These are phyloP conservation scores for Cotesia chilonis DNA, from an alignment of 1,140 invertebrate genomes.

Conservation along the genomic window DNA sequence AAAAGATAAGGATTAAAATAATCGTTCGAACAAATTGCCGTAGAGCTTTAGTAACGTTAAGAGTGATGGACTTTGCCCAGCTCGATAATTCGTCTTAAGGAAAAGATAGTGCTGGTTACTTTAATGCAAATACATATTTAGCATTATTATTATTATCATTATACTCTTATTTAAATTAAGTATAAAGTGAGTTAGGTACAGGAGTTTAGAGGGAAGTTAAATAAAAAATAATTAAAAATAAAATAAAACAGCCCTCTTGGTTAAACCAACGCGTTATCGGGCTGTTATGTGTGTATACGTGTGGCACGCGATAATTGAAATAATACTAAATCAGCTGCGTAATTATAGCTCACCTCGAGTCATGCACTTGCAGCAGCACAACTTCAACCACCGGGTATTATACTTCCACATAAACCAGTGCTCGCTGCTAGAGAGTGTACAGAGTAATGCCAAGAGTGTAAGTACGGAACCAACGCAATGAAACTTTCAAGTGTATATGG, in stretches of 20 bases:
- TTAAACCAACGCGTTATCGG: slow-evolving; percentile 46
- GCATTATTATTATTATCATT: too few relatives aligned
- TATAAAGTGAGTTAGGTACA: too few relatives aligned
- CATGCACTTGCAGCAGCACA: slow-evolving; percentile 20
- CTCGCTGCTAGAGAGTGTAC: slow-evolving; percentile 29
- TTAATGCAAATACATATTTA: too few relatives aligned
- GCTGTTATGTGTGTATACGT: slow-evolving; percentile 39
- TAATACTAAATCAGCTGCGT: slow-evolving; percentile 58
- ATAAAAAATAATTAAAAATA: slow-evolving; percentile 1
- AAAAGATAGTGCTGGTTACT: background rate
- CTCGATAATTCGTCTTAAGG: slow-evolving; percentile 20
- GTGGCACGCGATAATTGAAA: slow-evolving; percentile 60
- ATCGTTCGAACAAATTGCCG: slow-evolving; percentile 15
- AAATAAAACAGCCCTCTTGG: slow-evolving; percentile 1
- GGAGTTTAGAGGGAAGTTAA: too few relatives aligned
- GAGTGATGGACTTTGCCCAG: background rate
- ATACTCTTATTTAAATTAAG: too few relatives aligned
- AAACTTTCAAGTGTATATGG: slow-evolving; percentile 31
- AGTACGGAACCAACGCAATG: slow-evolving; percentile 38
- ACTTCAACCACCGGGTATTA: too few relatives aligned
- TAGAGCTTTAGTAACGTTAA: slow-evolving; percentile 1
- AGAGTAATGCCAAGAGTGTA: too few relatives aligned
- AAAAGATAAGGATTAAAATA: slow-evolving; percentile 15
- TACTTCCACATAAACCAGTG: slow-evolving; percentile 1
- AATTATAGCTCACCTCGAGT: slow-evolving; percentile 50